phyloP scores from a whole-genome alignment of 1,140 invertebrate species.

The Melipona quadrifasciata region DNA sequence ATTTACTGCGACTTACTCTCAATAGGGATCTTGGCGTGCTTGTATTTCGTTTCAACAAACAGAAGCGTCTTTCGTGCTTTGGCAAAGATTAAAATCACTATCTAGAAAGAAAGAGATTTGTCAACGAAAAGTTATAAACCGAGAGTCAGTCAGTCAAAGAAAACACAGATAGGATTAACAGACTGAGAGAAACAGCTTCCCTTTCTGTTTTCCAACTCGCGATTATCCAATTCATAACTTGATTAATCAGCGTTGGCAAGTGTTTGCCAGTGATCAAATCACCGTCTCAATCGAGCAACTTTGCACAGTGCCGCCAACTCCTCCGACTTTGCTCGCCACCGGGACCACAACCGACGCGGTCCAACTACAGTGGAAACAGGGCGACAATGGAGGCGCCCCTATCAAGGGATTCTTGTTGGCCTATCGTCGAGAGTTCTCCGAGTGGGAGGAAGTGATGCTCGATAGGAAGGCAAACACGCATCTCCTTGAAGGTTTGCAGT shows the following conservation, averaged over 20 bases:
- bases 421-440: constrained; percentile 83
- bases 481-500: constrained; percentile 82
- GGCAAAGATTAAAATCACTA: no score
- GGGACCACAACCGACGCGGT: constrained; percentile 80
- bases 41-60: no score
- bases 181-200: neutral
- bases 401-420: constrained; percentile 83
- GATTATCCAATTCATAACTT: neutral
- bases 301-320: constrained; percentile 80
- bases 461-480: constrained; percentile 79
- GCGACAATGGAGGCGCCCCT: constrained; percentile 82
- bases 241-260: neutral
- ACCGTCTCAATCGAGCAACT: constrained; percentile 57
- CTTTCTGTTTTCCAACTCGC: neutral
- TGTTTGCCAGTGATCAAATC: constrained; percentile 1
- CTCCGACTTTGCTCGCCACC: constrained; percentile 80
- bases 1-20: neutral
- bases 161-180: neutral
- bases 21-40: neutral
- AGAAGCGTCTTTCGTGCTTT: no score
- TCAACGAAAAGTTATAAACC: neutral
- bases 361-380: constrained; percentile 82
- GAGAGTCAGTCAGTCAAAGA: no score
- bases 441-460: constrained; percentile 83
- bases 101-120: neutral